Evolutionary conservation across 2,113 vertebrate species (phyloP), one percentile per base, ranked within the genome.

Genomic region (Podilymbus podiceps): DNA sequence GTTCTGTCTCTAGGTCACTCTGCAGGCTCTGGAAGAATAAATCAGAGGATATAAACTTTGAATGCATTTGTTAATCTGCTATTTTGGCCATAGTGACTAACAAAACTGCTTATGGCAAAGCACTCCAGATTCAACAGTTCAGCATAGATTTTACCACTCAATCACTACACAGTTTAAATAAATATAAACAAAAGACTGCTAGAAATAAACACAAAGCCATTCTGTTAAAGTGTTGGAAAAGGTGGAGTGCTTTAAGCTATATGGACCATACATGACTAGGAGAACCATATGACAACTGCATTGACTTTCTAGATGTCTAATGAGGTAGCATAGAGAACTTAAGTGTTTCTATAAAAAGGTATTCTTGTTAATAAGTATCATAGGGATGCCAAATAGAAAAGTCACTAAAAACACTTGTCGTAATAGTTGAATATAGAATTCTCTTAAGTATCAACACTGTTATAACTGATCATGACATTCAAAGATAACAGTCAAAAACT

Each of bases 1-100:
- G 99, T 82, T 99, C 99, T 33, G 98, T 87, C 97, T 99, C 99
- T 82, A 99, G 98, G 95, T 99, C 99, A 87, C 95, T 98, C 97
- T 99, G 99, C 76, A 99, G 98, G 88, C 91, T 97, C 99, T 99
- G 92, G 25, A 85, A 91, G 9, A 83, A 90, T 30, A 89, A 88
- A 75, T 9, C 28, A 75, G 50, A 88, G 35, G 47, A 97, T 90
- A 97, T 7, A 38, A 90, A 49, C 9, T 44, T 68, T 6, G 9
- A 69, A 58, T 19, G 19, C 21, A 40, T 40, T n/a, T 58, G 8
- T 22, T 92, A 89, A 78, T 75, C 52, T 62, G 74, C 56, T 93
- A 2, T 28, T 77, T 92, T 85, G 66, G 69, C 93, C 92, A 91
- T 5, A 90, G 67, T 27, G 55, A 68, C 87, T 84, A 93, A 91